Evolutionary conservation across 2,113 vertebrate genomes (phyloP).

Genomic region (Cryptomyrus ogoouensis): DNA sequence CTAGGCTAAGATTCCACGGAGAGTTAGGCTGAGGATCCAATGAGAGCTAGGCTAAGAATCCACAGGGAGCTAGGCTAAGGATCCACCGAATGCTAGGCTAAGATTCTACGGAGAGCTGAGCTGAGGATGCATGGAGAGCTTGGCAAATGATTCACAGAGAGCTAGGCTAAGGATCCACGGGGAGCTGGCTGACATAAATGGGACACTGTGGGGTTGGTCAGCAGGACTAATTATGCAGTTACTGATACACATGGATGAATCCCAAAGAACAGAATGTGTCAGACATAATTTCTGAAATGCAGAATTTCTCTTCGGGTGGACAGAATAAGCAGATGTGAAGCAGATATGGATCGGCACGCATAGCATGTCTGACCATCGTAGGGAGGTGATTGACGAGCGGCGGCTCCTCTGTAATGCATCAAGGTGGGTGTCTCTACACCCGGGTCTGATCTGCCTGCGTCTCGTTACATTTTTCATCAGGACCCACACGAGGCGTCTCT

Average conservation of each 20-base stretch:
- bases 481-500: conserved; percentile 41
- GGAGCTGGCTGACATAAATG: neutral
- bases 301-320: neutral
- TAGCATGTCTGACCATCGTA: neutral
- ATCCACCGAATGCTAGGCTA: neutral
- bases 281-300: neutral
- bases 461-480: conserved; percentile 20
- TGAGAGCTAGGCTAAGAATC: neutral
- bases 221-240: neutral
- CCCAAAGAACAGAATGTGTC: neutral
- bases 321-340: neutral
- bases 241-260: neutral
- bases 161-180: neutral
- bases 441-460: neutral
- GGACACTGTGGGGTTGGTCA: neutral
- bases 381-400: neutral
- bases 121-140: neutral
- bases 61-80: neutral
- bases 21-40: no score
- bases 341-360: neutral
- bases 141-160: neutral
- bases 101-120: neutral
- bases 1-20: neutral
- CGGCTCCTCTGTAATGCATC: neutral
- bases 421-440: neutral